A percentile compares a stretch with the other conserved stretches of the same genome.
Conservation (phyloP, 2,888 invertebrate species). For the Sesia apiformis region DNA sequence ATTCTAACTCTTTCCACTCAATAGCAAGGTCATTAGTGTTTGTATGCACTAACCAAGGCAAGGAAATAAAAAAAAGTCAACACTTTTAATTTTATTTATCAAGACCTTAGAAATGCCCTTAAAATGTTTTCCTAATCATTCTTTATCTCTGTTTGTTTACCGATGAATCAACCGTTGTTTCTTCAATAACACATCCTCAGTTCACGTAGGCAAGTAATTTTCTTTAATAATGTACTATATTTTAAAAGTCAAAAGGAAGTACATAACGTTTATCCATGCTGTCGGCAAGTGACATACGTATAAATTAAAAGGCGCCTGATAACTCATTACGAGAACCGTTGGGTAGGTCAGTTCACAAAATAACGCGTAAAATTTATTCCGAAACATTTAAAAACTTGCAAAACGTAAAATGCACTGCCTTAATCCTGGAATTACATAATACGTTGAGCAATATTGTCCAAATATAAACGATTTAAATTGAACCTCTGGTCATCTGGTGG, state of each 20-base stretch:
- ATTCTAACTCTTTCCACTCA: constrained; percentile 42
- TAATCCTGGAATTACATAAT: constrained; percentile 64
- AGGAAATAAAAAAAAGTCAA: constrained; percentile 1
- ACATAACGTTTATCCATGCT: constrained; percentile 5
- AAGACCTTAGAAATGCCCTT: not conserved
- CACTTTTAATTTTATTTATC: too few relatives aligned
- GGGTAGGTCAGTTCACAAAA: constrained; percentile 26
- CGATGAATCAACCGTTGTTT: constrained; percentile 4
- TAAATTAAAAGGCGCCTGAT: constrained; percentile 1
- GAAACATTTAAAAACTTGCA: constrained; percentile 36
- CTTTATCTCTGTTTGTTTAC: constrained; percentile 30
- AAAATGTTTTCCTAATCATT: not conserved
- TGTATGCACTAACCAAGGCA: constrained; percentile 34
- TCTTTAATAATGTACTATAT: too few relatives aligned
- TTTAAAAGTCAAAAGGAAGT: constrained; percentile 2
- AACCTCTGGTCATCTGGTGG: constrained; percentile 35
- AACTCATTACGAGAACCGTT: constrained; percentile 3
- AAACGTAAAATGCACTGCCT: constrained; percentile 45
- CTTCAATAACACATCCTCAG: too few relatives aligned
- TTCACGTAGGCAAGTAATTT: too few relatives aligned
- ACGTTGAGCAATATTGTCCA: constrained; percentile 54
- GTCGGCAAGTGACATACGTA: constrained; percentile 5
- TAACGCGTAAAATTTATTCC: constrained; percentile 35
- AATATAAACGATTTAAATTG: constrained; percentile 49
- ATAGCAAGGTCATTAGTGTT: constrained; percentile 8